Conservation (phyloP, 2,888 invertebrate genomes). For the Pyrrhia umbra region DNA sequence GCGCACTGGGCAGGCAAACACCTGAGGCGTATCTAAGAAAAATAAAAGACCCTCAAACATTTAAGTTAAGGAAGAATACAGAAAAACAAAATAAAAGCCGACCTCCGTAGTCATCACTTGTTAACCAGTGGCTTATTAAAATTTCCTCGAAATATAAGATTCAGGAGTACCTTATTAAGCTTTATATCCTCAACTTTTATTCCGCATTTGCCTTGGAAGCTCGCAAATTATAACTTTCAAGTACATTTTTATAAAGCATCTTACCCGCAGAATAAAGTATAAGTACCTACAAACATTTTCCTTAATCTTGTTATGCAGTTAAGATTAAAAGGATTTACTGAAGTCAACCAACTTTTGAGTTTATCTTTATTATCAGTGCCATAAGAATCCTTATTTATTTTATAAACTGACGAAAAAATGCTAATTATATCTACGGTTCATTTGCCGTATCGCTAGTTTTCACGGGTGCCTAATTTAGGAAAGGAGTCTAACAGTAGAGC, state of each 20-base stretch:
- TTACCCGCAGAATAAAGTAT: conserved; percentile 10
- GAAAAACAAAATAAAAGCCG: conserved; percentile 7
- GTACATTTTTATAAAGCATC: conserved; percentile 29
- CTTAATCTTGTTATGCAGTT: conserved; percentile 33
- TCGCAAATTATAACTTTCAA: conserved; percentile 49
- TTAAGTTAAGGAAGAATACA: neutral
- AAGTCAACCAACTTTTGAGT: conserved; percentile 17
- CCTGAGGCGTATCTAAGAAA: too few species aligned
- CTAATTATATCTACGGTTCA: too few species aligned
- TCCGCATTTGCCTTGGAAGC: conserved; percentile 17
- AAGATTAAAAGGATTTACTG: conserved; percentile 51
- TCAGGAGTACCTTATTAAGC: conserved; percentile 25
- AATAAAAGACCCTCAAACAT: neutral
- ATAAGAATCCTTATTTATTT: neutral
- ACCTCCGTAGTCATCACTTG: conserved; percentile 10
- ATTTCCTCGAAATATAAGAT: conserved; percentile 23
- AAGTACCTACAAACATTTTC: conserved; percentile 38
- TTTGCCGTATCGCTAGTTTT: too few species aligned
- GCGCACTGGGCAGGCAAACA: too few species aligned
- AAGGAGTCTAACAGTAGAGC: too few species aligned
- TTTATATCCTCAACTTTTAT: conserved; percentile 26
- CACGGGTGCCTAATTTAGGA: too few species aligned
- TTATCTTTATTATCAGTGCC: neutral
- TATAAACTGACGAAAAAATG: neutral
- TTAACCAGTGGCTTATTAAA: conserved; percentile 15